Base-by-base conservation (phyloP, 2,797 vertebrate genomes). In the Phalanger gymnotis region DNA sequence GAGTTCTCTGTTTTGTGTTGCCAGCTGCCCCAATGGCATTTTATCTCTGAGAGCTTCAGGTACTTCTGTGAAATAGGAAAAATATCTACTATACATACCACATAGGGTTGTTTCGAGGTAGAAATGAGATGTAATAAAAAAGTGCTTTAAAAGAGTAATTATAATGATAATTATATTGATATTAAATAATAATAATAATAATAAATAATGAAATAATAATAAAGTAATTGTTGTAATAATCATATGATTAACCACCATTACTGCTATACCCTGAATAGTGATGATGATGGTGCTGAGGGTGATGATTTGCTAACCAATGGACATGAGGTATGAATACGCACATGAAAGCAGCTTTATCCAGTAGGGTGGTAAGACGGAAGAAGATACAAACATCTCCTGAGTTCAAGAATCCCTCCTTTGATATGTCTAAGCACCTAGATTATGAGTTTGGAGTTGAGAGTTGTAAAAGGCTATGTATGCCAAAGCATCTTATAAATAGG, bases 341-440 rank as follows among this genome's bases (percentile, higher is more conserved):
- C 14, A 52, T 31, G 51, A 34, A 90, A 52, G 28, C 2, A 30
- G 4, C 11, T 90, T 90, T 53, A 28, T 34, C 13, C 28, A 53
- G 7, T 53, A n/a, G 14, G 5, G 53, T 12, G 16, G 12, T 93
- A 2, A 91, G 92, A 58, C 1, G 54, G 10, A 47, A 96, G 73
- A 52, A 51, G 52, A 96, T 94, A 91, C 0, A 90, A 91, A n/a
- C 22, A 53, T 53, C 52, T 34, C 28, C 10, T 90, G 28, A 4
- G 16, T 90, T 95, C 91, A 66, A 95, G 56, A 94, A 54, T 87
- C 27, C 61, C 53, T 31, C 27, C 53, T 47, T 54, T 95, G 56
- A 91, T 58, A 52, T 95, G 73, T 87, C 95, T 95, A 91, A 22
- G 34, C 90, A 91, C 54, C 61, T 90, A 90, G 16, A 90, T 94